These are phyloP conservation scores for Takifugu bimaculatus DNA, from an alignment of 2,113 vertebrate species.

Conservation along the genomic window DNA sequence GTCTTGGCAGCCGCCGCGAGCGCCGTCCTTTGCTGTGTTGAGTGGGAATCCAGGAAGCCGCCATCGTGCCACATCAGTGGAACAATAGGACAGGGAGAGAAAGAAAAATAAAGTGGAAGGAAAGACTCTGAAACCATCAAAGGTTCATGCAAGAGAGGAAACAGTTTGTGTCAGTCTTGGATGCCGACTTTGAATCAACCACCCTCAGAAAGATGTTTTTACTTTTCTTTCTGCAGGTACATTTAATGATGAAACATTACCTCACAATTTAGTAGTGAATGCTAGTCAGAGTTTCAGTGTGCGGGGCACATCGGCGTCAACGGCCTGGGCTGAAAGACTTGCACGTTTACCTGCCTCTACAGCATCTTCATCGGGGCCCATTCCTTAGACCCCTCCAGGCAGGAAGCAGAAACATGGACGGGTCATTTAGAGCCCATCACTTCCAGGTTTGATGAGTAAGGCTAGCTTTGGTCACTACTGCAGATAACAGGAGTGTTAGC, in stretches of 20 bases:
- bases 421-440: too few species aligned
- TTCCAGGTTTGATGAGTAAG: too few species aligned
- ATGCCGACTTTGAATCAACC: background rate
- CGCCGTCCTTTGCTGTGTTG: conserved; percentile 62
- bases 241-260: background rate
- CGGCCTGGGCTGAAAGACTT: too few species aligned
- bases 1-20: conserved; percentile 63
- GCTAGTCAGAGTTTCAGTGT: too few species aligned
- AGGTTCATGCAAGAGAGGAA: background rate
- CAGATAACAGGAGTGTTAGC: too few species aligned
- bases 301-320: too few species aligned
- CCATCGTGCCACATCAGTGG: conserved; percentile 45
- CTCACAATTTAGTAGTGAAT: background rate
- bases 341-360: too few species aligned
- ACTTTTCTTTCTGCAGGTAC: background rate
- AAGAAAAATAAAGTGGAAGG: conserved; percentile 34
- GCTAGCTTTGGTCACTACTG: too few species aligned
- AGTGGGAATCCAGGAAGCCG: conserved; percentile 69
- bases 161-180: background rate
- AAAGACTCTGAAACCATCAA: conserved; percentile 3
- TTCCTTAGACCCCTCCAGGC: too few species aligned
- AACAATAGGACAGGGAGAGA: conserved; percentile 62
- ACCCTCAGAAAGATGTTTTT: background rate
- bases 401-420: too few species aligned
- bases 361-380: too few species aligned